phyloP scores from a whole-genome alignment of 1,140 invertebrate species.

The Lepidurus arcticus region DNA sequence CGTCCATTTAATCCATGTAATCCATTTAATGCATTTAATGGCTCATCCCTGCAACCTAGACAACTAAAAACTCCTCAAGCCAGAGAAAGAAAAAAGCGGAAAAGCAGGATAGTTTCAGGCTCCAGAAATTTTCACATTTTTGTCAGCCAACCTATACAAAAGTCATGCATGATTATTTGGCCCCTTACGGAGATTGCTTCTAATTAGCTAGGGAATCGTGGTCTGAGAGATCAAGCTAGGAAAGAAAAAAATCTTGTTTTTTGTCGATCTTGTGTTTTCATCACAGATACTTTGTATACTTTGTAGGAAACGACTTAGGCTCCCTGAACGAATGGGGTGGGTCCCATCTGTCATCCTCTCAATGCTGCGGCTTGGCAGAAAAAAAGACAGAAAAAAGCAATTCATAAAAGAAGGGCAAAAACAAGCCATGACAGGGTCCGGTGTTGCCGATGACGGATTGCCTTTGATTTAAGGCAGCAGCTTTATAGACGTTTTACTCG shows the following conservation, averaged over 20 bases:
- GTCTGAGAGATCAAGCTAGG: not conserved
- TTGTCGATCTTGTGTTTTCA: not conserved
- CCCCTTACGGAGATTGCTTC: no score
- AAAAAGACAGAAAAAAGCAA: not conserved
- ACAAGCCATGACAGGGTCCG: slow-evolving; percentile 13
- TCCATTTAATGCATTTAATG: no score
- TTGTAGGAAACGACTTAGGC: not conserved
- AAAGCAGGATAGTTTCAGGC: no score
- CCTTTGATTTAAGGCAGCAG: not conserved
- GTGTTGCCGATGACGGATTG: slow-evolving; percentile 14
- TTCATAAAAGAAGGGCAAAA: slow-evolving; percentile 20
- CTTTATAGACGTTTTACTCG: not conserved
- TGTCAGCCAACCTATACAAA: no score
- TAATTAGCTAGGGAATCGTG: no score
- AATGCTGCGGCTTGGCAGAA: slow-evolving; percentile 10
- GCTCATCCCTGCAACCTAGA: no score
- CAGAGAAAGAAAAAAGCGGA: no score
- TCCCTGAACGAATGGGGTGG: slow-evolving; percentile 6
- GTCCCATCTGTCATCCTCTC: slow-evolving; percentile 18
- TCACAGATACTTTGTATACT: not conserved
- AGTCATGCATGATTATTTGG: no score
- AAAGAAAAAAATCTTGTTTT: not conserved
- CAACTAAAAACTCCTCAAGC: no score
- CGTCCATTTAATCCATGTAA: not conserved
- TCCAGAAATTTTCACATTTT: no score